Base-by-base conservation (phyloP, 2,113 vertebrate species). In the Eulacestoma nigropectus region DNA sequence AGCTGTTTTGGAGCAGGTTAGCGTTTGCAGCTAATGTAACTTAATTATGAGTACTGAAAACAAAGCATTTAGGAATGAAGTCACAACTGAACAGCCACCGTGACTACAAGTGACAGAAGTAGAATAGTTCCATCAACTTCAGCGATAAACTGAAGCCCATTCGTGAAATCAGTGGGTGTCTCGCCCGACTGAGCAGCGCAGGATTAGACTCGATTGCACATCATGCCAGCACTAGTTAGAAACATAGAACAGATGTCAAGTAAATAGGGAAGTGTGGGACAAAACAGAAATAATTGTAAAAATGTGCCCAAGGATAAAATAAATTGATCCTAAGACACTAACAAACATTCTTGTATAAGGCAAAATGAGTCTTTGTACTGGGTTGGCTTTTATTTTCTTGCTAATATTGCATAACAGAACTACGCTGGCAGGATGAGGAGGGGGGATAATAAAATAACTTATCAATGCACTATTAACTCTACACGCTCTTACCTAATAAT, bases 401-500 rank as follows among this genome's bases (percentile, higher is more conserved):
- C 96, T 97, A 97, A 97, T 96, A 97, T 97, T 97, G 96, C 89
- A 97, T 97, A 97, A 97, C 76, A 15, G 62, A 97, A 49, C 87
- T 91, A 87, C 39, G 56, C 82, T 93, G 94, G 96, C 68, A 22
- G 88, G 94, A 95, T 86, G 95, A 97, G 67, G 92, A 97, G 85
- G 90, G 91, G 90, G 90, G 94, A 96, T 95, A 97, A 97, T 98
- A 98, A 98, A 98, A 97, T 97, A 98, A 97, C 96, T 97, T 97
- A 97, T 97, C 97, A 97, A 96, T 97, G 98, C 97, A 89, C 96
- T 98, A 97, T 98, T 98, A 98, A 97, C 97, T 97, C 97, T 65
- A 94, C 55, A 73, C 44, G 80, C 93, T 97, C 97, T 97, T 95
- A 98, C 98, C 98, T 98, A 98, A 99, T 96, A 99, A 98, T 73